Conservation (phyloP, 2,797 vertebrate genomes). For the Spinus pinus region DNA sequence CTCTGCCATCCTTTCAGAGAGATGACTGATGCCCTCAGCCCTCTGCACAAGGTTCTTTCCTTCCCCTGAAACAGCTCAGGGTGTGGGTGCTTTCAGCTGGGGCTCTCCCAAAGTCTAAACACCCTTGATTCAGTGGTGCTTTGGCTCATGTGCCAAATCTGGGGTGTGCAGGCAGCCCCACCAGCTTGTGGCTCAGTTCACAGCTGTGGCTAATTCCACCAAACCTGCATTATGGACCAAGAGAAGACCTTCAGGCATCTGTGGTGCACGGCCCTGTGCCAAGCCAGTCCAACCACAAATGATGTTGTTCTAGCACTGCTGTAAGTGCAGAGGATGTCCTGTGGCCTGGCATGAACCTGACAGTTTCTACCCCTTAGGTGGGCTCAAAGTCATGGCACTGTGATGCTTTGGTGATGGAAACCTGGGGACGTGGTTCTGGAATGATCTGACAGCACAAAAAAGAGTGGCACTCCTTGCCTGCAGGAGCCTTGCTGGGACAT, state of each 20-base stretch:
- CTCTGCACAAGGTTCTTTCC: neutral
- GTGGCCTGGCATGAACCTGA: neutral
- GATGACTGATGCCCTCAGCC: neutral
- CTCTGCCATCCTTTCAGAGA: neutral
- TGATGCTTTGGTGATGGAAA: neutral
- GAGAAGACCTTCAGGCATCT: neutral
- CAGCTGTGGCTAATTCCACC: accelerated
- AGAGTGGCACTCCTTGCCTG: neutral
- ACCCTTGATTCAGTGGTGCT: neutral
- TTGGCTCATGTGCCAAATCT: accelerated
- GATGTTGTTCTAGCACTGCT: neutral
- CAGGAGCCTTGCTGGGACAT: neutral
- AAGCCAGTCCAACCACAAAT: neutral
- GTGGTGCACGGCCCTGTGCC: accelerated
- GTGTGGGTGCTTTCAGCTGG: neutral
- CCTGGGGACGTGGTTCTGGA: accelerated
- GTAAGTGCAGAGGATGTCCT: neutral
- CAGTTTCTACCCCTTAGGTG: accelerated
- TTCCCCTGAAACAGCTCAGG: accelerated
- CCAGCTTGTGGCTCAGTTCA: neutral
- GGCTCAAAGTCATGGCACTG: neutral
- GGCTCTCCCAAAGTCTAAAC: neutral
- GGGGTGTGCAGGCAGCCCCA: neutral
- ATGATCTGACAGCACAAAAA: neutral
- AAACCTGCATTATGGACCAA: neutral